These are phyloP conservation scores for Babyrousa celebensis DNA, from an alignment of 2,797 vertebrate species.

Conservation along the genomic window DNA sequence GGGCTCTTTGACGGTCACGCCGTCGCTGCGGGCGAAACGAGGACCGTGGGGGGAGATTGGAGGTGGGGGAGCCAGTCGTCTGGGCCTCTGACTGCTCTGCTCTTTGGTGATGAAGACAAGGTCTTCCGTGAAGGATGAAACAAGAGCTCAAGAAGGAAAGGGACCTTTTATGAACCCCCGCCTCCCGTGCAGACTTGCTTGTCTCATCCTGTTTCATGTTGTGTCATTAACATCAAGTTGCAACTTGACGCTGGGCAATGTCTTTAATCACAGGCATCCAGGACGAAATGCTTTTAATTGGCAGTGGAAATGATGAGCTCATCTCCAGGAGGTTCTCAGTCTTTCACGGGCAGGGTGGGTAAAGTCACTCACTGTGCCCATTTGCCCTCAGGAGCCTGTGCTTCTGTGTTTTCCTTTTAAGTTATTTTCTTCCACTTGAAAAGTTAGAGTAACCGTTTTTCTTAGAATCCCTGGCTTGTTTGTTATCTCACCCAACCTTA, in stretches of 20 bases:
- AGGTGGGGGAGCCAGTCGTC: background rate
- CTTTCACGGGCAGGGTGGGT: background rate
- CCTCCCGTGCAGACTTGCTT: background rate
- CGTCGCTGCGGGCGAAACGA: background rate
- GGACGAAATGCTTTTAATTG: background rate
- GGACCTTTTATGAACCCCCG: background rate
- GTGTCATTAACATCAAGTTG: slow-evolving; percentile 59
- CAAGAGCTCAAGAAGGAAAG: background rate
- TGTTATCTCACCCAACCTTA: slow-evolving; percentile 72
- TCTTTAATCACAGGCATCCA: background rate
- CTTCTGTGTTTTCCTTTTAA: slow-evolving; percentile 25
- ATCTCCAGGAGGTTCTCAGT: background rate
- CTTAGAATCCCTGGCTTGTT: slow-evolving; percentile 70
- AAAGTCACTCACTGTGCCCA: background rate
- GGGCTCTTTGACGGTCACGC: rapidly evolving
- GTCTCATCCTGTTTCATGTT: background rate
- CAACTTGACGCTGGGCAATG: slow-evolving; percentile 34
- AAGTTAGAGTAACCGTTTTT: slow-evolving; percentile 77
- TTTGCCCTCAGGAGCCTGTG: background rate
- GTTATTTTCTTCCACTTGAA: background rate
- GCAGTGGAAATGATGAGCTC: slow-evolving; percentile 24
- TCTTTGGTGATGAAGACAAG: background rate
- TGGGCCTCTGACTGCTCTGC: too few relatives aligned
- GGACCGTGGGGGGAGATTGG: background rate
- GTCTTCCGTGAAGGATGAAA: background rate